A percentile compares a stretch with the other conserved stretches of the same genome.
Conservation (phyloP, 2,888 invertebrate genomes). For the Neocrepidodera transversa region DNA sequence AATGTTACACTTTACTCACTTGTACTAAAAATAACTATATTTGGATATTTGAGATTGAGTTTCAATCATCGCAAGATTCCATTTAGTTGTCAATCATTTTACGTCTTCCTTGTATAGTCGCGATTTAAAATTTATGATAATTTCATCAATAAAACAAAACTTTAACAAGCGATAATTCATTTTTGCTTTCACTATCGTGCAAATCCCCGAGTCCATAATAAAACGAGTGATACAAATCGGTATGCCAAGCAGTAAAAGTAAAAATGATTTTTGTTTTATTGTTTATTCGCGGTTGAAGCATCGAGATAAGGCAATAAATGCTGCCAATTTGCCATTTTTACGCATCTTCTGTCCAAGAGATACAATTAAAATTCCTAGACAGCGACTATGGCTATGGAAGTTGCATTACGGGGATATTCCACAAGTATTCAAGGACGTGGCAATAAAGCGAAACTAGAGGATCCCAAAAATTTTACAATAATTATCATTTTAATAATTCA, state of each 20-base stretch:
- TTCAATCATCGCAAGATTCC: too few species aligned
- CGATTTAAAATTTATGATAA: constrained; percentile 2
- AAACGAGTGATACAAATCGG: constrained; percentile 34
- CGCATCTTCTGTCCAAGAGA: constrained; percentile 34
- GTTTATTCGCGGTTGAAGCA: constrained; percentile 32
- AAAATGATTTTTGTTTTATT: constrained; percentile 35
- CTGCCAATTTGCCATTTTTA: constrained; percentile 38
- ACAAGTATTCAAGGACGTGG: constrained; percentile 16
- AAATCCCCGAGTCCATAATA: constrained; percentile 33
- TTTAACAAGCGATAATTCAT: constrained; percentile 22
- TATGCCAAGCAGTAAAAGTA: constrained; percentile 32
- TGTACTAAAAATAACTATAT: too few species aligned
- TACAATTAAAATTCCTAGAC: constrained; percentile 39
- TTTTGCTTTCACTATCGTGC: constrained; percentile 34
- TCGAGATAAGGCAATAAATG: constrained; percentile 33
- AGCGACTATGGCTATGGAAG: constrained; percentile 29
- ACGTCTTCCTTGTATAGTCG: too few species aligned
- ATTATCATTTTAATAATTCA: too few species aligned
- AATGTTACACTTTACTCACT: too few species aligned
- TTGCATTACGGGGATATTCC: constrained; percentile 16
- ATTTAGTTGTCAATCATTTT: too few species aligned
- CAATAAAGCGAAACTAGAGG: not conserved
- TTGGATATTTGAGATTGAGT: too few species aligned
- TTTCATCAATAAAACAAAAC: constrained; percentile 23
- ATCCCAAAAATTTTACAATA: too few species aligned